Evolutionary conservation across 2,113 vertebrate species (phyloP).

Genomic region (Oreochromis aureus): DNA sequence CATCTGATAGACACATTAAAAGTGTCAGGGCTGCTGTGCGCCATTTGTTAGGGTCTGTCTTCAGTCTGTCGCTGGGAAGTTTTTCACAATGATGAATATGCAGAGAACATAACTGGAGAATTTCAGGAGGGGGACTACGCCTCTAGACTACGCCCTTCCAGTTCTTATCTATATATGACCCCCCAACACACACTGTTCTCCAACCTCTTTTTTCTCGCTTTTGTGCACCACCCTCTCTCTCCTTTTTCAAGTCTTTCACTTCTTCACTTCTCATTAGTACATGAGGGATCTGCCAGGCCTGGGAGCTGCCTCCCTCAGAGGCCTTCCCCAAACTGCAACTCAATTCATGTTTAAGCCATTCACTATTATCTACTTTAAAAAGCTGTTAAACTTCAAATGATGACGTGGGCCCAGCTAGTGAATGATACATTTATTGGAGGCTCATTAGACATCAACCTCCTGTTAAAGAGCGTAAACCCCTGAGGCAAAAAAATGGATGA

Average conservation of each 20-base stretch:
- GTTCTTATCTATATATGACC: neutral
- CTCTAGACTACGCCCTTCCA: neutral
- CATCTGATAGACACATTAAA: neutral
- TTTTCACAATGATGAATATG: neutral
- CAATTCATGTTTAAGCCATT: neutral
- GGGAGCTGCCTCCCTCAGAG: neutral
- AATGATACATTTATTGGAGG: neutral
- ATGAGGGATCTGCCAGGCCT: neutral
- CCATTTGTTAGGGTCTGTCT: neutral
- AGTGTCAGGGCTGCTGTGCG: neutral
- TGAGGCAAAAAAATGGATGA: neutral
- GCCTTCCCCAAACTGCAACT: neutral
- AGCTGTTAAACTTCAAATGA: neutral
- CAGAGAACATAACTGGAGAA: neutral
- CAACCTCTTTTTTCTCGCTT: accelerated
- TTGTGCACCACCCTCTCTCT: neutral
- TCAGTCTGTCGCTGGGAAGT: neutral
- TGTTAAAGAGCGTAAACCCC: neutral
- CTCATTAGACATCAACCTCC: neutral
- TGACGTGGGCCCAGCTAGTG: neutral
- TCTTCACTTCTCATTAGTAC: neutral
- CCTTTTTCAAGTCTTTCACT: neutral
- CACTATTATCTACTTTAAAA: neutral
- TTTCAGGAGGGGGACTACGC: neutral
- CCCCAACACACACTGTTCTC: neutral